phyloP scores from a whole-genome alignment of 2,888 invertebrate species.

The Ceratothoa steindachneri region DNA sequence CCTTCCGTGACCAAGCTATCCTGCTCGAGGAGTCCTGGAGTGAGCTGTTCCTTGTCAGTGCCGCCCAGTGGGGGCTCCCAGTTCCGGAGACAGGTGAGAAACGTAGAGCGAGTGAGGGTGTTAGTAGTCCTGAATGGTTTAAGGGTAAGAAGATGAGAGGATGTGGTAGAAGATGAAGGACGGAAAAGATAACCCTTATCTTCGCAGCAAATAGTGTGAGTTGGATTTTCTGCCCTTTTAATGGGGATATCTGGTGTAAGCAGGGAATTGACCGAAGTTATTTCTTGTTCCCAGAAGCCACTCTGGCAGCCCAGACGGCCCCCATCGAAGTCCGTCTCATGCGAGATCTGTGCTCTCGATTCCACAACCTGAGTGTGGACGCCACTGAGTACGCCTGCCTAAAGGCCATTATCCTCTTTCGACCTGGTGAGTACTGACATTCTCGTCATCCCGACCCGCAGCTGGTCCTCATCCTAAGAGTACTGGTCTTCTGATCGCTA shows the following conservation, averaged over 20 bases:
- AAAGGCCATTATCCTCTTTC: constrained; percentile 76
- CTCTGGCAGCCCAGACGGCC: too few species aligned
- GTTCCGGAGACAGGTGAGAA: constrained; percentile 57
- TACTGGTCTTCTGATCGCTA: too few species aligned
- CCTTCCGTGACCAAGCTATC: constrained; percentile 64
- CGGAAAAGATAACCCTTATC: too few species aligned
- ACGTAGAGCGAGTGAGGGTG: not conserved
- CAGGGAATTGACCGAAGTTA: too few species aligned
- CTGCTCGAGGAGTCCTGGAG: constrained; percentile 76
- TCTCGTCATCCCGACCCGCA: too few species aligned
- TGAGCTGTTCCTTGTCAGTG: constrained; percentile 75
- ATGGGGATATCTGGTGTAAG: too few species aligned
- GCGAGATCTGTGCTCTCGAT: constrained; percentile 63
- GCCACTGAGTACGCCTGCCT: constrained; percentile 78
- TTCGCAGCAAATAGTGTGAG: too few species aligned
- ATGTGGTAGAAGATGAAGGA: not conserved
- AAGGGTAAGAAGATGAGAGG: not conserved
- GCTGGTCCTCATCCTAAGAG: too few species aligned
- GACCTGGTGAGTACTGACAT: constrained; percentile 73
- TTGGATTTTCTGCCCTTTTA: too few species aligned
- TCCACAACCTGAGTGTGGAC: constrained; percentile 66
- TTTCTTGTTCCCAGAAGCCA: too few species aligned
- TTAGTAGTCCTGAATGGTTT: too few species aligned
- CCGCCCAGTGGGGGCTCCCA: constrained; percentile 73
- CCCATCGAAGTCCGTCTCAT: constrained; percentile 56